Percentiles rank a stretch among this genome's conserved stretches.
Evolutionary conservation across 2,888 invertebrate species (phyloP).

Genomic region (Hyles lineata): DNA sequence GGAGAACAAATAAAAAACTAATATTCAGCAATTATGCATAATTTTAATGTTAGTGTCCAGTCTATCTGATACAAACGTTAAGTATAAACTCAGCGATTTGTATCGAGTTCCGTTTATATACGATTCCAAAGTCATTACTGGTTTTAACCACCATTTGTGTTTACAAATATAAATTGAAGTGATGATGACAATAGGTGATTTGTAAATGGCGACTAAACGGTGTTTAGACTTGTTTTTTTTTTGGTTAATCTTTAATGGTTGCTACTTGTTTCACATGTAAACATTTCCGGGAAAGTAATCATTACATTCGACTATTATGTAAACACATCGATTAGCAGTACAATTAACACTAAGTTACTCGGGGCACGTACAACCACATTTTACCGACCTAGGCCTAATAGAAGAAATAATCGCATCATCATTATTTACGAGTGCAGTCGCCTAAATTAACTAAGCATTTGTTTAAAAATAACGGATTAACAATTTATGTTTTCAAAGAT

Average conservation of each 20-base stretch:
- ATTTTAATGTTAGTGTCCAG: not conserved
- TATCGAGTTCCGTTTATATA: conserved; percentile 31
- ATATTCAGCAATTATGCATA: not conserved
- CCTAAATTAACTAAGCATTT: not conserved
- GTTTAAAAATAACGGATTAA: not conserved
- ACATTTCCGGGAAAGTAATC: conserved; percentile 24
- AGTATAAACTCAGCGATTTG: not conserved
- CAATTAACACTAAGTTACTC: conserved; percentile 32
- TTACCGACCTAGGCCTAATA: conserved; percentile 40
- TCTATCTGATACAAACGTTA: not conserved
- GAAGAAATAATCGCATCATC: not conserved
- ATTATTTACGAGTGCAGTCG: not conserved
- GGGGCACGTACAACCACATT: conserved; percentile 49
- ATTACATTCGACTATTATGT: conserved; percentile 24
- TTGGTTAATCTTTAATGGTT: conserved; percentile 33
- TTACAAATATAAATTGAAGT: conserved; percentile 30
- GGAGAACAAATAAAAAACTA: not conserved
- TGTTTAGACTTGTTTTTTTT: conserved; percentile 29
- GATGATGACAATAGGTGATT: conserved; percentile 11
- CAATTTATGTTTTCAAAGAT: not conserved
- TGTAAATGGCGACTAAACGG: conserved; percentile 26
- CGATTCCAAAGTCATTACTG: conserved; percentile 55
- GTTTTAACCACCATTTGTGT: conserved; percentile 49
- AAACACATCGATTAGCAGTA: conserved; percentile 25
- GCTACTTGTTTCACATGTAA: conserved; percentile 24